These are phyloP conservation scores for Sarcophaga carnaria DNA, from an alignment of 2,888 invertebrate genomes.

Conservation along the genomic window DNA sequence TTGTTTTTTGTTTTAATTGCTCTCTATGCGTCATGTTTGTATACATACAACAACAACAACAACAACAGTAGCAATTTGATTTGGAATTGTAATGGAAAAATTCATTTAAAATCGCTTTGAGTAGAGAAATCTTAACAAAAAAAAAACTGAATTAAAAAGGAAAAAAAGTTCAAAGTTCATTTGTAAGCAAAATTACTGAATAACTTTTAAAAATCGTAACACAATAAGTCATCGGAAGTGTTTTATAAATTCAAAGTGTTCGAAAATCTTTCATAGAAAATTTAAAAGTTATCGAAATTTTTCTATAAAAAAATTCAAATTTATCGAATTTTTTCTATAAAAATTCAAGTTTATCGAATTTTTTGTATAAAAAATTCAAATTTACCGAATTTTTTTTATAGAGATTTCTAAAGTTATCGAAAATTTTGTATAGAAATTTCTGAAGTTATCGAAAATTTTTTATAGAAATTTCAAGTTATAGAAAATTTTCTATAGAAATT, in stretches of 20 bases:
- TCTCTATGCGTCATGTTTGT: neutral
- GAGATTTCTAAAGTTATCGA: neutral
- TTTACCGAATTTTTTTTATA: neutral
- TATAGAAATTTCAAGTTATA: neutral
- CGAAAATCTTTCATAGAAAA: no score
- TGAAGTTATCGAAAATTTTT: neutral
- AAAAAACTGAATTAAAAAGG: neutral
- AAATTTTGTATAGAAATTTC: neutral
- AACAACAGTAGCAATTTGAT: neutral
- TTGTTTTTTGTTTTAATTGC: neutral
- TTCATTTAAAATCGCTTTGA: neutral
- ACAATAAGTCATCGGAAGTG: no score
- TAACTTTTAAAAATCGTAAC: neutral
- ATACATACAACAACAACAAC: neutral
- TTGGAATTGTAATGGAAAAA: constrained; percentile 7
- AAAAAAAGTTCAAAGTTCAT: constrained; percentile 1
- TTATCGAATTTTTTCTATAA: neutral
- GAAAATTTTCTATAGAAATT: neutral
- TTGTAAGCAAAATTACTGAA: neutral
- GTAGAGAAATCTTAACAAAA: neutral
- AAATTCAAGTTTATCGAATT: neutral
- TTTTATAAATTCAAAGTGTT: no score
- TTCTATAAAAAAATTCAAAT: no score
- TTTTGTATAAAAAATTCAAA: no score
- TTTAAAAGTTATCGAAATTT: no score